Conservation (phyloP, 2,797 vertebrate genomes). For the Protosalanx chinensis region DNA sequence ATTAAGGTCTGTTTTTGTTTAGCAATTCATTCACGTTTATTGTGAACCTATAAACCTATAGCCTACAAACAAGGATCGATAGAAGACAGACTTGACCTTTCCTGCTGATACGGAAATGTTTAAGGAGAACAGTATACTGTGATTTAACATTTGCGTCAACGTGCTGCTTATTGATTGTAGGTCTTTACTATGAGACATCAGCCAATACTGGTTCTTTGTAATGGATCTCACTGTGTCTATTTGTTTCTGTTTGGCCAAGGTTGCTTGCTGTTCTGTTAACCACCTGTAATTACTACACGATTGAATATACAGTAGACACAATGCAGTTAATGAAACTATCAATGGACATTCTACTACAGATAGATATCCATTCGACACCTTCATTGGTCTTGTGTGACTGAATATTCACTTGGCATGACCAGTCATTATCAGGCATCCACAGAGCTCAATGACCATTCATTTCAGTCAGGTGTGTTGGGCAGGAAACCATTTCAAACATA, state of each 20-base stretch:
- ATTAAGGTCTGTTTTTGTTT: background rate
- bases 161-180: slow-evolving; percentile 61
- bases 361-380: no score
- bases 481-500: no score
- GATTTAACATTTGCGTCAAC: slow-evolving; percentile 73
- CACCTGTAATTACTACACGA: background rate
- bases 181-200: slow-evolving; percentile 57
- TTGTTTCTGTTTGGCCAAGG: slow-evolving; percentile 28
- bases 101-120: slow-evolving; percentile 67
- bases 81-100: slow-evolving; percentile 65
- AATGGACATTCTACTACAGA: no score
- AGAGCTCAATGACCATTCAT: no score
- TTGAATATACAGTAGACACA: background rate
- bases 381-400: no score
- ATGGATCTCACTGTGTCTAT: slow-evolving; percentile 28
- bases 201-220: slow-evolving; percentile 29
- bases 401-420: no score
- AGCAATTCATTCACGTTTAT: slow-evolving; percentile 4
- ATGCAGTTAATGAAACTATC: background rate
- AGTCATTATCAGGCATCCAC: no score
- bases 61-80: slow-evolving; percentile 43
- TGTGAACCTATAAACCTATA: slow-evolving; percentile 17
- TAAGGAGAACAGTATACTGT: slow-evolving; percentile 63
- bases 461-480: no score
- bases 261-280: slow-evolving; percentile 16